phyloP scores from a whole-genome alignment of 2,888 invertebrate species.

The Ligdia adustata region DNA sequence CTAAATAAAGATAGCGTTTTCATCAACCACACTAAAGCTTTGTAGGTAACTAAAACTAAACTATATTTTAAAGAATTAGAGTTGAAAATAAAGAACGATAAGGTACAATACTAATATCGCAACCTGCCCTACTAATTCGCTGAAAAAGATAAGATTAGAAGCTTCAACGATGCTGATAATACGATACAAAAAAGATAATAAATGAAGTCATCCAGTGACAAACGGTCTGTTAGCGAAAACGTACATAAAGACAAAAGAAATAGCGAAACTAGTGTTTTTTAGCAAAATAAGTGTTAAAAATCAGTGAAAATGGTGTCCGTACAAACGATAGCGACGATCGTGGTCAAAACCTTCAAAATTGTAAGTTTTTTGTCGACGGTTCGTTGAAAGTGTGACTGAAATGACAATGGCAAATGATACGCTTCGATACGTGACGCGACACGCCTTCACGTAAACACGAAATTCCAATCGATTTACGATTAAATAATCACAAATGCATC shows the following conservation, averaged over 20 bases:
- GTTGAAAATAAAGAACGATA: constrained; percentile 29
- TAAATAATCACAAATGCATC: too few species aligned
- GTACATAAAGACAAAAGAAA: constrained; percentile 61
- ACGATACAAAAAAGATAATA: constrained; percentile 58
- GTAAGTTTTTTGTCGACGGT: constrained; percentile 81
- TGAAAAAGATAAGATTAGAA: constrained; percentile 73
- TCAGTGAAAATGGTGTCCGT: constrained; percentile 89
- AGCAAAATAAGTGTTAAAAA: constrained; percentile 37
- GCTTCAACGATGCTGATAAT: constrained; percentile 63
- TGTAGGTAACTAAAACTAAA: constrained; percentile 14
- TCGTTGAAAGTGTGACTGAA: constrained; percentile 33
- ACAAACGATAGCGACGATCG: constrained; percentile 91
- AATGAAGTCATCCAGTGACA: constrained; percentile 67
- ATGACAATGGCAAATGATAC: constrained; percentile 24
- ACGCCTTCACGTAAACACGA: constrained; percentile 15
- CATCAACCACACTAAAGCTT: constrained; percentile 23
- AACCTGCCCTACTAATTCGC: constrained; percentile 78
- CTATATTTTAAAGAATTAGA: constrained; percentile 33
- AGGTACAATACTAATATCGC: constrained; percentile 44
- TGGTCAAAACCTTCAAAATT: constrained; percentile 92
- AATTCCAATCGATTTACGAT: constrained; percentile 26
- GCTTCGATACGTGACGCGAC: constrained; percentile 28
- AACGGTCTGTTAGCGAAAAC: constrained; percentile 57
- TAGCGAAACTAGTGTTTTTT: constrained; percentile 31
- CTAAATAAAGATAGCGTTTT: constrained; percentile 35